Percentiles rank a stretch among this genome's conserved stretches.
Evolutionary conservation across 2,797 vertebrate genomes (phyloP).

Genomic region (Coregonus sp.): DNA sequence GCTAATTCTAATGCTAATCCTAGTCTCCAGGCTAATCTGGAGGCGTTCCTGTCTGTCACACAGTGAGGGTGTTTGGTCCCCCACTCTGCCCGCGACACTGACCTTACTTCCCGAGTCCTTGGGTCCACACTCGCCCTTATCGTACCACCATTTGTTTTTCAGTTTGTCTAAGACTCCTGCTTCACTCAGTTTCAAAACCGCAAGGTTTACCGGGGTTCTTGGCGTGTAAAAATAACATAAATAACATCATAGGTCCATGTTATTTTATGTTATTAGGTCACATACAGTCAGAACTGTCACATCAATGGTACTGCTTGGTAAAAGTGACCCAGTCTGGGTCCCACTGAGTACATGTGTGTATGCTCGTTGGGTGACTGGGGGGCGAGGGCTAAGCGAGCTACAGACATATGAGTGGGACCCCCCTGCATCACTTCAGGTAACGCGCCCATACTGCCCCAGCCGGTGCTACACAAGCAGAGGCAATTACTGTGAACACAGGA

Average conservation of each 20-base stretch:
- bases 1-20: not conserved
- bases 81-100: conserved; percentile 81
- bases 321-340: conserved; percentile 92
- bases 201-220: conserved; percentile 99
- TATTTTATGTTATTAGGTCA: conserved; percentile 99
- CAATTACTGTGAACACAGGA: conserved; percentile 92
- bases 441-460: conserved; percentile 93
- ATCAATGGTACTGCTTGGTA: conserved; percentile 51
- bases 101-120: conserved; percentile 99
- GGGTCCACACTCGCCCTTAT: conserved; percentile 99
- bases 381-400: conserved; percentile 83
- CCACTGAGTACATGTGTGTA: conserved; percentile 90
- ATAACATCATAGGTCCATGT: conserved; percentile 99
- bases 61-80: conserved; percentile 1
- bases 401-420: conserved; percentile 95
- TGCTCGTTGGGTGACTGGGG: conserved; percentile 75
- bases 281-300: conserved; percentile 78
- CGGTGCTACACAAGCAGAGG: conserved; percentile 74
- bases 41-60: conserved; percentile 1
- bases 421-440: conserved; percentile 96
- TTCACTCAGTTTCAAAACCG: conserved; percentile 99
- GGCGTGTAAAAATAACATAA: conserved; percentile 99
- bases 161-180: conserved; percentile 99
- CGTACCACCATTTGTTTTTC: conserved; percentile 99
- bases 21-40: conserved; percentile 5